Evolutionary conservation across 2,113 vertebrate species (phyloP).

Genomic region (Struthidea cinerea): DNA sequence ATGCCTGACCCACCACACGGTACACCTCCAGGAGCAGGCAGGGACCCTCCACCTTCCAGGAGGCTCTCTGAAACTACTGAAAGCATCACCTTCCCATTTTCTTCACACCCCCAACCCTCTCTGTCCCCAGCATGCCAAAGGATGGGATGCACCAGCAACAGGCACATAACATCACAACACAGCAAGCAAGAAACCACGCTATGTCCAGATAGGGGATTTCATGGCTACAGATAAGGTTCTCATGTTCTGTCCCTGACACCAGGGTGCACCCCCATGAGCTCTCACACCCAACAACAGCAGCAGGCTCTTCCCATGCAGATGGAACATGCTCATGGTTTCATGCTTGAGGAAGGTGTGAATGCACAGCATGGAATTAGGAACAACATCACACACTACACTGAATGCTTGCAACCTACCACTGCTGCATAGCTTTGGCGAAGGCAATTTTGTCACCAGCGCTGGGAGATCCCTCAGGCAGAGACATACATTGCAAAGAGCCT

Average conservation of each 20-base stretch:
- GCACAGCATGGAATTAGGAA: not conserved
- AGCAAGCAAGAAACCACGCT: not conserved
- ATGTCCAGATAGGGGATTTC: fast-evolving
- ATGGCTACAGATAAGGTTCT: not conserved
- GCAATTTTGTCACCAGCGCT: fast-evolving
- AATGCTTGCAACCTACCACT: not conserved
- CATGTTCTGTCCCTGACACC: not conserved
- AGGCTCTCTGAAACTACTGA: not conserved
- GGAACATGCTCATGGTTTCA: fast-evolving
- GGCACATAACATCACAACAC: fast-evolving
- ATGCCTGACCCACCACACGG: fast-evolving
- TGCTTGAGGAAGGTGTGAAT: not conserved
- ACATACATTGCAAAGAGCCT: not conserved
- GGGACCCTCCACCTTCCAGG: not conserved
- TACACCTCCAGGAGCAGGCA: not conserved
- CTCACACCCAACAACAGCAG: fast-evolving
- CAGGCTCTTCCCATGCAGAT: not conserved
- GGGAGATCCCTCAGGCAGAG: not conserved
- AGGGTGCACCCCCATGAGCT: fast-evolving
- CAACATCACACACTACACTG: fast-evolving
- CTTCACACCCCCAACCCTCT: not conserved
- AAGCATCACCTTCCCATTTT: not conserved
- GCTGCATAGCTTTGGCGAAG: not conserved
- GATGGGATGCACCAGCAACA: not conserved
- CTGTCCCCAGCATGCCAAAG: not conserved